phyloP scores from a whole-genome alignment of 2,888 invertebrate genomes.

The Busseola fusca region DNA sequence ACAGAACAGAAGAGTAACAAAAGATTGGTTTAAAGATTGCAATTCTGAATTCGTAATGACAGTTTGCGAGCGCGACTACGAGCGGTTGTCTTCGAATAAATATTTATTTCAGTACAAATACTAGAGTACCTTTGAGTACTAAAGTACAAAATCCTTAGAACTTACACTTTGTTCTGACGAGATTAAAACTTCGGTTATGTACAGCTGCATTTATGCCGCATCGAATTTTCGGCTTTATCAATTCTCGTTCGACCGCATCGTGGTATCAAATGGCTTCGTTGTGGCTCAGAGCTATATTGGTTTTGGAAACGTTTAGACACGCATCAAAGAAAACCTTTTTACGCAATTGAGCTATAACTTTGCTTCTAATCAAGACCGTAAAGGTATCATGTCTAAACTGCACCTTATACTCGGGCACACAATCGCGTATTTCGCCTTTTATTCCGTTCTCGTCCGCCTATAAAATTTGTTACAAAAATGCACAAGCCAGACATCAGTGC shows the following conservation, averaged over 20 bases:
- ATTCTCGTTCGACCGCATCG: background rate
- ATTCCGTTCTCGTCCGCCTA: constrained; percentile 7
- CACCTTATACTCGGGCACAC: background rate
- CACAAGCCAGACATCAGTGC: constrained; percentile 36
- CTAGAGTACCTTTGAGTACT: constrained; percentile 10
- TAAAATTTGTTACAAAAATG: constrained; percentile 42
- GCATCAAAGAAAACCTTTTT: background rate
- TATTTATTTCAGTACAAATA: constrained; percentile 43
- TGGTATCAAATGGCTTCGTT: constrained; percentile 17
- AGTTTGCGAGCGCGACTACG: constrained; percentile 32
- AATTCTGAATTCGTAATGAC: constrained; percentile 55
- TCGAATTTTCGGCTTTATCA: constrained; percentile 17
- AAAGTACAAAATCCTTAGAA: constrained; percentile 10
- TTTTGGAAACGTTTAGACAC: constrained; percentile 1
- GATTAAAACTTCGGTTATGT: background rate
- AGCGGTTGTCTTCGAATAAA: constrained; percentile 48
- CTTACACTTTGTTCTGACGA: background rate
- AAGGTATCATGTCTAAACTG: background rate
- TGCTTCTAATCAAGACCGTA: background rate
- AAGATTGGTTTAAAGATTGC: constrained; percentile 49
- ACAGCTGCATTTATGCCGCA: constrained; percentile 1
- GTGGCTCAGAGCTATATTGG: constrained; percentile 3
- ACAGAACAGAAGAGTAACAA: constrained; percentile 24
- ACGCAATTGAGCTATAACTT: background rate
- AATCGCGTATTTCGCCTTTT: constrained; percentile 21